Percentiles rank a stretch among this genome's conserved stretches.
phyloP scores from a whole-genome alignment of 2,113 vertebrate species.

The Acanthisitta chloris region DNA sequence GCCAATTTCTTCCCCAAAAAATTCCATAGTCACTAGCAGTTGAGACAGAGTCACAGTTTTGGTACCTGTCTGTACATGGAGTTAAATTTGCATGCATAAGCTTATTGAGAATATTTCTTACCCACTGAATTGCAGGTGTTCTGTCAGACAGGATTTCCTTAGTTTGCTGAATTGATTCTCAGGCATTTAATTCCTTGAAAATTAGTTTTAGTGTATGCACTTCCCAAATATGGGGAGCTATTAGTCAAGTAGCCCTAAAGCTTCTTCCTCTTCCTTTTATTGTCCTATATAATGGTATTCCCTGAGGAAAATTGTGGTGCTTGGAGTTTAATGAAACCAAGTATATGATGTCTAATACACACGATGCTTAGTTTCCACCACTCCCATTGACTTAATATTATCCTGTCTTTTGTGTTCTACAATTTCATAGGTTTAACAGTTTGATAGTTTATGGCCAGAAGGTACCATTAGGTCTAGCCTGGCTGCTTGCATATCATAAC shows the following conservation, averaged over 20 bases:
- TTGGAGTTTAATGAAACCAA: background rate
- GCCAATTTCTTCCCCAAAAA: background rate
- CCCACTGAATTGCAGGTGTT: background rate
- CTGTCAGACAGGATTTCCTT: slow-evolving; percentile 1
- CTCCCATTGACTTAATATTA: background rate
- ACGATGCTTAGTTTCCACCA: background rate
- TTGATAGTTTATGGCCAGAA: background rate
- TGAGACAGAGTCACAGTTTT: background rate
- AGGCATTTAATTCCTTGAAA: slow-evolving; percentile 11
- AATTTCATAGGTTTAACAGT: background rate
- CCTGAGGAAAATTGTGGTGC: background rate
- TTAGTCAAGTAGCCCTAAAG: background rate
- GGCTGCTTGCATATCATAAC: background rate
- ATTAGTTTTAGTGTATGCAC: background rate
- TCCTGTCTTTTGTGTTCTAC: background rate
- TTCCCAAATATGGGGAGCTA: background rate
- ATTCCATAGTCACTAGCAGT: background rate
- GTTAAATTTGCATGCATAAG: background rate
- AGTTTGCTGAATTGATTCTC: background rate
- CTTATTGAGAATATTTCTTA: background rate
- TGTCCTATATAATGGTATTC: background rate
- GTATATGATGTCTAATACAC: background rate
- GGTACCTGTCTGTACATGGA: fast-evolving
- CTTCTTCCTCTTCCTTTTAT: background rate
- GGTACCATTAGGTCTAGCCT: background rate